Percentiles rank a stretch among this genome's conserved stretches.
Conservation (phyloP, 2,113 vertebrate genomes). For the Forbesichthys papilliferus region DNA sequence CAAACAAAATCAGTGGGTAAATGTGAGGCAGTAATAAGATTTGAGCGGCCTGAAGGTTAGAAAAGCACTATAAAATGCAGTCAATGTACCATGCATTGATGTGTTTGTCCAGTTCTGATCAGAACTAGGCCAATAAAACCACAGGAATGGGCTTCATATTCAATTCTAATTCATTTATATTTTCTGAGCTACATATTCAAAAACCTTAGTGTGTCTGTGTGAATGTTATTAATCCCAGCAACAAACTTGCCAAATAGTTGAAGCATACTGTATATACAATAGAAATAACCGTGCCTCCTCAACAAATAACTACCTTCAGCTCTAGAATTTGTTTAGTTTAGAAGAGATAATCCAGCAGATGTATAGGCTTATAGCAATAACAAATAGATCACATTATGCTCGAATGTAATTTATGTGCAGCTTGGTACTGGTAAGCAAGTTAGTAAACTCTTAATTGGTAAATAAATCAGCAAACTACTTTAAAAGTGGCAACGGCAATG, state of each 20-base stretch:
- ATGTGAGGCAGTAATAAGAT: too few species aligned
- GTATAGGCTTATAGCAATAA: constrained; percentile 8
- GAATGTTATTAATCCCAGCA: constrained; percentile 43
- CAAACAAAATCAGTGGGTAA: too few species aligned
- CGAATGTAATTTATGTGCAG: constrained; percentile 60
- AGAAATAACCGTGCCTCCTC: constrained; percentile 31
- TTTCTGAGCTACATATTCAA: too few species aligned
- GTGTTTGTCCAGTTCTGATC: constrained; percentile 7
- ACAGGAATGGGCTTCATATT: constrained; percentile 32
- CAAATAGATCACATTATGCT: constrained; percentile 30
- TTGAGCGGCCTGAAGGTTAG: too few species aligned
- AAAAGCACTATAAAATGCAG: neutral
- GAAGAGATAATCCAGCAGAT: neutral
- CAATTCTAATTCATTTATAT: too few species aligned
- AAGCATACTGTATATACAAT: constrained; percentile 31
- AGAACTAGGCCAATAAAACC: constrained; percentile 3
- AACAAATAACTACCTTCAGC: constrained; percentile 31
- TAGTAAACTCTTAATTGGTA: constrained; percentile 65
- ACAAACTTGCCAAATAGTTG: constrained; percentile 48
- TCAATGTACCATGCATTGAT: neutral
- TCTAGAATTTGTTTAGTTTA: constrained; percentile 29
- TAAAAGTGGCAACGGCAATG: constrained; percentile 49
- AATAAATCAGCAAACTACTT: constrained; percentile 64
- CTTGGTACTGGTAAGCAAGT: constrained; percentile 49
- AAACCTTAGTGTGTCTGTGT: constrained; percentile 20